phyloP scores from a whole-genome alignment of 2,888 invertebrate genomes.

The Dioctria rufipes region DNA sequence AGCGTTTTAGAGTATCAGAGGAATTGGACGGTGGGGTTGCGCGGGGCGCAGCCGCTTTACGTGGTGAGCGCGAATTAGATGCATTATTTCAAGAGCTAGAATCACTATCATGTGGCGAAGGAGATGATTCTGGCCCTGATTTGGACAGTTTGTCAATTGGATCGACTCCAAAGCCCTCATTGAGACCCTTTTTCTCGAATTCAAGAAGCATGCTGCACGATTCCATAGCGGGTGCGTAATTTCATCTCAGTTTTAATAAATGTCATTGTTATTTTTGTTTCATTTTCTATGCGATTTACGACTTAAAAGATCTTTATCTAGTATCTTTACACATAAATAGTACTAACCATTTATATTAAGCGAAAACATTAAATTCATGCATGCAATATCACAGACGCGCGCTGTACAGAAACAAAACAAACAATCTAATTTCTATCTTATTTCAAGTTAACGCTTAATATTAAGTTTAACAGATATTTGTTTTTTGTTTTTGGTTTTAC shows the following conservation, averaged over 20 bases:
- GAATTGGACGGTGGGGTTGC: slow-evolving; percentile 83
- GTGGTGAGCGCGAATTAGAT: slow-evolving; percentile 91
- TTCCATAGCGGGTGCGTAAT: slow-evolving; percentile 64
- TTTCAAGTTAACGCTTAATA: slow-evolving; percentile 20
- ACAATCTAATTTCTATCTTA: not conserved
- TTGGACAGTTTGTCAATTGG: slow-evolving; percentile 96
- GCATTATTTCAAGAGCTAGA: slow-evolving; percentile 96
- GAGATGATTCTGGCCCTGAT: slow-evolving; percentile 93
- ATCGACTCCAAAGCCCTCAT: slow-evolving; percentile 96
- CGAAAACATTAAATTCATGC: slow-evolving; percentile 9
- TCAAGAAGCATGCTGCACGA: slow-evolving; percentile 82
- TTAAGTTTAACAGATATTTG: slow-evolving; percentile 55
- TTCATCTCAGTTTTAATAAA: slow-evolving; percentile 33
- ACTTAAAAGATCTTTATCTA: too few species aligned
- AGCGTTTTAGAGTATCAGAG: slow-evolving; percentile 94
- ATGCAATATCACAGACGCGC: slow-evolving; percentile 1
- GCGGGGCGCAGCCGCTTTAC: slow-evolving; percentile 75
- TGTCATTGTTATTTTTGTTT: slow-evolving; percentile 5
- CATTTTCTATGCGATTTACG: not conserved
- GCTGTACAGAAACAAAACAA: slow-evolving; percentile 2
- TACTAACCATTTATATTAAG: slow-evolving; percentile 9
- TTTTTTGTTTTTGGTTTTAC: slow-evolving; percentile 56
- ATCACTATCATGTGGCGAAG: slow-evolving; percentile 88
- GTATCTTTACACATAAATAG: not conserved
- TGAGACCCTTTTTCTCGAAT: slow-evolving; percentile 95